phyloP scores from a whole-genome alignment of 2,113 vertebrate genomes.

The Cynocephalus volans region DNA sequence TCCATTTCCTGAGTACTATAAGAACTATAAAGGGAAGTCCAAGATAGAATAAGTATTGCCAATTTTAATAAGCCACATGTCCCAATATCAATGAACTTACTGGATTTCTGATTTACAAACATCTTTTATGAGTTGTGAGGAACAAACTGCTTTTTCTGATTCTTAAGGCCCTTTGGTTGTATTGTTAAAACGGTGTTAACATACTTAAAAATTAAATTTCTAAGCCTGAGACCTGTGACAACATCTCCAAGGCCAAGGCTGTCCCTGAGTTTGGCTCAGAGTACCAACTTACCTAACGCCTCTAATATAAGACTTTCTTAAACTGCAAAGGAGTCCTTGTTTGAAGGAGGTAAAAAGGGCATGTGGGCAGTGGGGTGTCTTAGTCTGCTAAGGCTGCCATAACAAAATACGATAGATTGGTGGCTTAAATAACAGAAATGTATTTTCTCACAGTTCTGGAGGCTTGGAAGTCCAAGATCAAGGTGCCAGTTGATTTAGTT shows the following conservation, averaged over 20 bases:
- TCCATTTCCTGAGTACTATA: neutral
- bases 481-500: neutral
- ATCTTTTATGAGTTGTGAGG: neutral
- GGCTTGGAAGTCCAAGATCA: neutral
- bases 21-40: no score
- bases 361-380: no score
- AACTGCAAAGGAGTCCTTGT: neutral
- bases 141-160: neutral
- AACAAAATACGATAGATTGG: neutral
- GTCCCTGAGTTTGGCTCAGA: neutral
- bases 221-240: neutral
- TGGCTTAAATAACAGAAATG: neutral
- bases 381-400: neutral
- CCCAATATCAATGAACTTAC: neutral
- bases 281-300: neutral
- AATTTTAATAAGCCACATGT: neutral
- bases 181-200: neutral
- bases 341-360: neutral
- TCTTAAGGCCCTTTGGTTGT: neutral
- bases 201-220: neutral
- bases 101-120: neutral
- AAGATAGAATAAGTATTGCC: neutral
- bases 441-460: neutral
- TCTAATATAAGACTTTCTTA: neutral
- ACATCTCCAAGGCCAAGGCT: neutral